A percentile compares a stretch with the other conserved stretches of the same genome.
Evolutionary conservation across 2,888 invertebrate genomes (phyloP).

Genomic region (Caenorhabditis angaria): DNA sequence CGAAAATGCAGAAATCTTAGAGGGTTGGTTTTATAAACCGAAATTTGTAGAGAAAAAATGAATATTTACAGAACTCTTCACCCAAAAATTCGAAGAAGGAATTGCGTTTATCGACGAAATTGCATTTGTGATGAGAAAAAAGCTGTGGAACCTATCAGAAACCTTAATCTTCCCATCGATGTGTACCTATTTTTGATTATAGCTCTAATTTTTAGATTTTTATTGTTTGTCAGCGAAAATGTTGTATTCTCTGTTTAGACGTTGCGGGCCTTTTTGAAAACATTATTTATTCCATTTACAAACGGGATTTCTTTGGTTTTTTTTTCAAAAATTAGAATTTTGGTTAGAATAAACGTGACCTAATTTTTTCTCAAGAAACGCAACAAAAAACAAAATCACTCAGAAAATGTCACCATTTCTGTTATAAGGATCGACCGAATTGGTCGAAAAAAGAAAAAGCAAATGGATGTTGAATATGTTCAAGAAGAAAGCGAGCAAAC

Average conservation of each 20-base stretch:
- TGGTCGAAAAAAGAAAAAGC: no score
- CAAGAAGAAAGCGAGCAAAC: not conserved
- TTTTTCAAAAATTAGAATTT: not conserved
- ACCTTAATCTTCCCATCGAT: constrained; percentile 23
- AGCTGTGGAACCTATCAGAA: not conserved
- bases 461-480: not conserved
- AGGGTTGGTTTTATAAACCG: not conserved
- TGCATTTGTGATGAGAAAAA: constrained; percentile 13
- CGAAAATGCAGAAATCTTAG: not conserved
- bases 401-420: not conserved
- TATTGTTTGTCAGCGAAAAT: constrained; percentile 25
- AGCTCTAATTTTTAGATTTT: constrained; percentile 33
- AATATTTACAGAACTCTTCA: not conserved
- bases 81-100: constrained; percentile 11
- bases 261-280: constrained; percentile 20
- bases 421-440: no score
- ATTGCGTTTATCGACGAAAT: not conserved
- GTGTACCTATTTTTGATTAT: constrained; percentile 12
- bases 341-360: not conserved
- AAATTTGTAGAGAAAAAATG: no score
- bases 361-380: not conserved
- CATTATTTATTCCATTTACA: not conserved
- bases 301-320: not conserved
- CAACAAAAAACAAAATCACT: not conserved
- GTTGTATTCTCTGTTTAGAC: not conserved